Base-by-base conservation (phyloP, 2,797 vertebrate species). In the Australoheros facetus region DNA sequence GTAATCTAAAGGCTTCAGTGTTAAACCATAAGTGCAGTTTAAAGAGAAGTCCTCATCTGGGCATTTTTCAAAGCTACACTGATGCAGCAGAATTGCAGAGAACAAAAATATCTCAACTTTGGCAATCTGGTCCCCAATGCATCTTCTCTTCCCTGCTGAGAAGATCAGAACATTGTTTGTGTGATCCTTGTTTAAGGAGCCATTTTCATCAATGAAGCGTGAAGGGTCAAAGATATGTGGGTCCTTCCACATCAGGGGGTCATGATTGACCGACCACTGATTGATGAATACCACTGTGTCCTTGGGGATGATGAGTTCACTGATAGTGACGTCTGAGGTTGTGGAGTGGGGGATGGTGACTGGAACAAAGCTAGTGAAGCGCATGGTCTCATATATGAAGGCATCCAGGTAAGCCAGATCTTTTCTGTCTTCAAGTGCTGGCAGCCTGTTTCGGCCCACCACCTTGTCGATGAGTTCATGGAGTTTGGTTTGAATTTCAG, bases 251-350 rank as follows among this genome's bases (percentile, higher is more conserved):
- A 91, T 94, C 64, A 83, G 9, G 19, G 83, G n/a, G 83, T 97
- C 96, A 0, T 96, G 95, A 87, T 97, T 97, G 87, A 96, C 90
- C 0, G 96, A 96, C 96, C 96, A 97, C 88, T 97, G 96, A 90
- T 97, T 96, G 89, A 97, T 87, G 84, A 97, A 97, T 78, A 97
- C 87, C 80, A 96, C 95, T 0, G 91, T 96, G 93, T 95, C 95
- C 83, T 95, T 95, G 79, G 95, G 95, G 78, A 97, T 96, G 88
- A 73, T 88, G 76, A 95, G 90, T 73, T 95, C 96, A 4, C 94
- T 87, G 0, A 97, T 85, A 4, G 88, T 93, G 55, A 96, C 95
- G 0, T 96, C 94, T 0, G 93, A 87, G 4, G 95, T 96, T 73
- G 95, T 96, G 32, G 95, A 95, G 21, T 96, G 96, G 0, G 96